These are phyloP conservation scores for Atta texana DNA, from an alignment of 1,140 invertebrate species.

Conservation along the genomic window DNA sequence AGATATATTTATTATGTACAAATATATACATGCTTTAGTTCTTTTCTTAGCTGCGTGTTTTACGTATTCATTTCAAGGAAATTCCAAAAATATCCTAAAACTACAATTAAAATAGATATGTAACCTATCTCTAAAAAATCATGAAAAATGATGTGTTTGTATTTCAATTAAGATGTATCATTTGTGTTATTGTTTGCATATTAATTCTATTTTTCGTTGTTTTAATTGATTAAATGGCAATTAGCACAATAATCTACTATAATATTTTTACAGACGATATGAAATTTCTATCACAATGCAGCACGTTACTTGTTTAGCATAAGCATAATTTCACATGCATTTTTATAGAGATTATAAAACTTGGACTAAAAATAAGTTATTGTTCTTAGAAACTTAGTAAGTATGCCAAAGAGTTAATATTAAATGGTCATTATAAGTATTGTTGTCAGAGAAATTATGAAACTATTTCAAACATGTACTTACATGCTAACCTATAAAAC, in stretches of 20 bases:
- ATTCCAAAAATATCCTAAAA: not conserved
- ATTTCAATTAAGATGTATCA: not conserved
- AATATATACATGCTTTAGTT: not conserved
- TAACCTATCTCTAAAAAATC: not conserved
- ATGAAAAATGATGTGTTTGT: not conserved
- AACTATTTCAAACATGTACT: not conserved
- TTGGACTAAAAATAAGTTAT: not conserved
- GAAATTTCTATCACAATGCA: not conserved
- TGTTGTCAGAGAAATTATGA: not conserved
- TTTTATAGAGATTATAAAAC: slow-evolving; percentile 10
- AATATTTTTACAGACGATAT: too few relatives aligned
- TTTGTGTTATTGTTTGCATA: not conserved
- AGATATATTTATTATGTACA: not conserved
- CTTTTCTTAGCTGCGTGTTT: not conserved
- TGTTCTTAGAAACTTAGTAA: not conserved
- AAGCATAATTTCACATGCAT: not conserved
- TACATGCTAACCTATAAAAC: slow-evolving; percentile 17
- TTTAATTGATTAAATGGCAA: not conserved
- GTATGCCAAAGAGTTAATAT: not conserved
- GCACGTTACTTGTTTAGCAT: not conserved
- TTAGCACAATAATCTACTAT: not conserved
- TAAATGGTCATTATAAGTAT: not conserved
- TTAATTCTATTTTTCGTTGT: not conserved
- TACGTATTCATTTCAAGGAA: not conserved
- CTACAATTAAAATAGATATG: not conserved